Evolutionary conservation across 2,797 vertebrate species (phyloP), one percentile per base, ranked within the genome.

Genomic region (Holocentrus rufus): DNA sequence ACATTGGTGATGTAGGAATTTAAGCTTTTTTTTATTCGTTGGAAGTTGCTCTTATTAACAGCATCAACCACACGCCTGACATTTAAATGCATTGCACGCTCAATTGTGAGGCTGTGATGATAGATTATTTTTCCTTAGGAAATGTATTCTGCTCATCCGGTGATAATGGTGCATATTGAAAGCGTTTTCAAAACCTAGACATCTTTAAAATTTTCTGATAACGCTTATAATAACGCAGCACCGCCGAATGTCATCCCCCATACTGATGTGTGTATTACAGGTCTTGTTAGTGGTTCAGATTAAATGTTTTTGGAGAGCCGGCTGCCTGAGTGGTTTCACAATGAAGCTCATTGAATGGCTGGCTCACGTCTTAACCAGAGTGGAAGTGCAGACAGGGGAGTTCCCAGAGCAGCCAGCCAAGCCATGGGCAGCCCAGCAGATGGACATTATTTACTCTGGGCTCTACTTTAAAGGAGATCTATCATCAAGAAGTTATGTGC

Each of bases 371-470:
- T 75, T 42, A 70, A 64, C 53, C 47, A 17, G 18, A 22, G 73
- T 55, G 61, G 30, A 77, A 80, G 74, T 44, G 49, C 31, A 76
- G 82, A 65, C 54, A 15, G 67, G 62, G 65, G 66, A 64, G 49
- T 68, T 81, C 61, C 74, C 72, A 59, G 47, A 69, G 68, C 69
- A 73, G 25, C 36, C 9, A 72, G 72, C 57, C 66, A 59, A 71
- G 55, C 44, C 36, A 53, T 1, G 9, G 78, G 53, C 53, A 59
- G 69, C 69, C 63, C 50, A 27, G 74, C 78, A 84, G 79, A 87
- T 74, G 62, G 44, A 68, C 36, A 18, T 75, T 64, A 69, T 79
- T 88, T 76, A 83, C 81, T 74, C 59, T 25, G 63, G 58, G 50
- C 66, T 60, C 63, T 53, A 36, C 67, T 62, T 23, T 72, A 30